Evolutionary conservation across 2,797 vertebrate genomes (phyloP).

Genomic region (Pseudotriccus pelzelni): DNA sequence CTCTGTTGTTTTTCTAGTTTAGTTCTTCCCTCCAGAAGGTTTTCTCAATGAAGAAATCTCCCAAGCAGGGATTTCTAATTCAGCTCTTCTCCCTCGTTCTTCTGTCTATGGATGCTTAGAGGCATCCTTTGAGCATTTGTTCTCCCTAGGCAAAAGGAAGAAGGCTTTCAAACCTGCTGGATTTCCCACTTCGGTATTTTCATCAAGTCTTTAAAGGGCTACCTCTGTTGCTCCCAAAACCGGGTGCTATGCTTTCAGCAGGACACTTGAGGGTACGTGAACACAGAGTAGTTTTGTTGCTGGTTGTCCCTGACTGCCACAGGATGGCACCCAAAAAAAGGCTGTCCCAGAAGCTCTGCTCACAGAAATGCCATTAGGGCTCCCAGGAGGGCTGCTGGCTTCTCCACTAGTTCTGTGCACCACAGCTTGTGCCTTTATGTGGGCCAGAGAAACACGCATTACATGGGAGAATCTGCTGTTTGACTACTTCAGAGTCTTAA

Average conservation of each 20-base stretch:
- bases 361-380: background rate
- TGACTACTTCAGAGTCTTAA: background rate
- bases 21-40: background rate
- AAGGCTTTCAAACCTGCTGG: background rate
- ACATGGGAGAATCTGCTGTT: background rate
- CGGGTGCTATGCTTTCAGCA: background rate
- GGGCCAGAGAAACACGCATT: background rate
- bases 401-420: background rate
- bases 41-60: background rate
- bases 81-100: background rate
- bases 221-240: background rate
- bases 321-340: background rate
- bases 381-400: background rate
- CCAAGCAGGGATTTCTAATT: background rate
- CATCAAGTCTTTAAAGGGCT: background rate
- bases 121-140: background rate
- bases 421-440: fast-evolving
- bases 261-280: background rate
- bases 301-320: background rate
- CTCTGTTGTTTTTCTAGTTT: background rate
- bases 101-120: background rate
- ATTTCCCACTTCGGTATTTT: background rate
- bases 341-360: background rate
- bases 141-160: background rate
- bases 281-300: background rate